A percentile compares a stretch with the other conserved stretches of the same genome.
Evolutionary conservation across 1,140 invertebrate species (phyloP).

Genomic region (Ceratosolen fusciceps): DNA sequence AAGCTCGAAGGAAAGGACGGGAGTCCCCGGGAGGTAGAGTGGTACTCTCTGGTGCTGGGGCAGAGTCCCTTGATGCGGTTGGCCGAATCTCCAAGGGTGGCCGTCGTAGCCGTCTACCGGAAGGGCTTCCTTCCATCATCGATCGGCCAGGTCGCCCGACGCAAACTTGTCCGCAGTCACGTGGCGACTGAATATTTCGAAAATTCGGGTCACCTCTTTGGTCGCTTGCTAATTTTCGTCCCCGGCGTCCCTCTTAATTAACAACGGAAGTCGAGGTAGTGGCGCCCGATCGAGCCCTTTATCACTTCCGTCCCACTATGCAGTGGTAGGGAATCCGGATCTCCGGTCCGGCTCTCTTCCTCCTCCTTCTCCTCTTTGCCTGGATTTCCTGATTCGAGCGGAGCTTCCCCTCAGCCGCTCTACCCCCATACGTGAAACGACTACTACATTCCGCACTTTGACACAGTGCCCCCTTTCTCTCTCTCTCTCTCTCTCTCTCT

Average conservation of each 20-base stretch:
- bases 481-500: no score
- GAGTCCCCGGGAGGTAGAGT: neutral
- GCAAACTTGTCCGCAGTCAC: neutral
- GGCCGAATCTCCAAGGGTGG: neutral
- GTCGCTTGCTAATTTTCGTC: neutral
- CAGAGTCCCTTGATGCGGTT: neutral
- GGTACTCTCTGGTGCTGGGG: no score
- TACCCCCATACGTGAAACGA: neutral
- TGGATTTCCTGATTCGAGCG: neutral
- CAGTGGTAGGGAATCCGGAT: neutral
- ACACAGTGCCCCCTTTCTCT: no score
- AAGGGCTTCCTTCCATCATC: neutral
- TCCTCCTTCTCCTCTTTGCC: neutral
- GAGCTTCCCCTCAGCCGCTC: neutral
- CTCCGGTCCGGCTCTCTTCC: neutral
- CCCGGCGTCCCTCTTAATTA: neutral
- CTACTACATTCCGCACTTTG: no score
- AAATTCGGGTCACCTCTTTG: neutral
- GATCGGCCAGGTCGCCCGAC: neutral
- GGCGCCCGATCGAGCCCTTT: neutral
- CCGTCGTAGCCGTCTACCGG: no score
- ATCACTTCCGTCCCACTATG: neutral
- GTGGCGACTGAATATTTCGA: neutral
- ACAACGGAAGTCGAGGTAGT: neutral
- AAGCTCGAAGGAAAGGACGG: no score